phyloP scores from a whole-genome alignment of 2,113 vertebrate genomes.

The Procapra przewalskii region DNA sequence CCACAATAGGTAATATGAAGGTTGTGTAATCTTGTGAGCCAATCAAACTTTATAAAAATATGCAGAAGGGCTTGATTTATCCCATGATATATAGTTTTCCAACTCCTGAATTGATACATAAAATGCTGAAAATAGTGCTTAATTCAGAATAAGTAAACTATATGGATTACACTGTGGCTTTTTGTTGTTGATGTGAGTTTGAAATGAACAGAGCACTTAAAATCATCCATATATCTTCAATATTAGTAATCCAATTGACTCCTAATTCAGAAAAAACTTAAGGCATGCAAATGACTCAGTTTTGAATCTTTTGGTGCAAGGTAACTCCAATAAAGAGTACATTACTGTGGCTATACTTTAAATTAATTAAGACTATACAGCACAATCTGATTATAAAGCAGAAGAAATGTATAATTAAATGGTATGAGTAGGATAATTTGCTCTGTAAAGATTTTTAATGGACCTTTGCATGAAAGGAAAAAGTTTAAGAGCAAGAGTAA shows the following conservation, averaged over 20 bases:
- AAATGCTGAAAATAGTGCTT: not conserved
- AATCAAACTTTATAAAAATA: not conserved
- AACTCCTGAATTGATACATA: not conserved
- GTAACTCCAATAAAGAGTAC: slow-evolving; percentile 10
- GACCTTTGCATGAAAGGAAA: not conserved
- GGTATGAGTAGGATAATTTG: not conserved
- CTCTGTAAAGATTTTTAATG: slow-evolving; percentile 26
- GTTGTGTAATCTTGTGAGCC: not conserved
- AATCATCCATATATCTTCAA: not conserved
- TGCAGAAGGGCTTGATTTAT: not conserved
- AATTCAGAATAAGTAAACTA: not conserved
- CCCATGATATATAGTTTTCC: not conserved
- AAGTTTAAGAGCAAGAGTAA: not conserved
- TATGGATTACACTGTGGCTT: not conserved
- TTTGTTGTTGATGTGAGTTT: not conserved
- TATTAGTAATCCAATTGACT: not conserved
- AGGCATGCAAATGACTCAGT: slow-evolving; percentile 30
- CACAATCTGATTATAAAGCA: slow-evolving; percentile 45
- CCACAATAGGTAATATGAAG: not conserved
- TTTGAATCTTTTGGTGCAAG: slow-evolving; percentile 54
- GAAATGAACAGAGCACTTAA: not conserved
- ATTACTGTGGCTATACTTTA: slow-evolving; percentile 16
- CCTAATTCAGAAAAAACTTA: not conserved
- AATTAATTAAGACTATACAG: slow-evolving; percentile 36
- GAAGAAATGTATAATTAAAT: slow-evolving; percentile 9